A percentile compares a stretch with the other conserved stretches of the same genome.
Conservation (phyloP, 1,140 invertebrate species). For the Sitophilus oryzae region DNA sequence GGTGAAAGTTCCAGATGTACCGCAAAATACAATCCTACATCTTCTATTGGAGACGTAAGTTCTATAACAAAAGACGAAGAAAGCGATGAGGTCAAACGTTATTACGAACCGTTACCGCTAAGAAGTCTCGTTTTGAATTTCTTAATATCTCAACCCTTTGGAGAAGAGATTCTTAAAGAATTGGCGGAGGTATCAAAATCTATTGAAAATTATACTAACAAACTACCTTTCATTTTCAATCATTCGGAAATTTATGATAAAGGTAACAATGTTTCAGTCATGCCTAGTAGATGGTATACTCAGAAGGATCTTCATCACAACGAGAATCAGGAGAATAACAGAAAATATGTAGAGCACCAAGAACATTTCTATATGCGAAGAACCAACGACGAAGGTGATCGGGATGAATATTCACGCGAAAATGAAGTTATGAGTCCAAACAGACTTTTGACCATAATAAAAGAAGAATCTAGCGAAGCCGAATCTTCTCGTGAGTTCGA, state of each 20-base stretch:
- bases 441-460: conserved; percentile 52
- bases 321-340: conserved; percentile 48
- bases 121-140: conserved; percentile 56
- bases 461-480: conserved; percentile 40
- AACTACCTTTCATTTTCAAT: conserved; percentile 13
- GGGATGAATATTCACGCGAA: not conserved
- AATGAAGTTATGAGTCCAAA: conserved; percentile 21
- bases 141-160: conserved; percentile 59
- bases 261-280: conserved; percentile 12
- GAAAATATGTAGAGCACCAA: conserved; percentile 60
- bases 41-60: conserved; percentile 41
- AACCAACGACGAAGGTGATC: conserved; percentile 48
- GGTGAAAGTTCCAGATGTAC: conserved; percentile 52
- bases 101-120: conserved; percentile 38
- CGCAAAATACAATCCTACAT: conserved; percentile 47
- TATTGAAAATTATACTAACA: conserved; percentile 39
- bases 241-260: conserved; percentile 7
- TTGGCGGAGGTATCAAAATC: conserved; percentile 57
- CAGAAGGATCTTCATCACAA: conserved; percentile 53
- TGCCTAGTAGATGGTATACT: conserved; percentile 52
- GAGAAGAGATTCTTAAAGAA: conserved; percentile 58
- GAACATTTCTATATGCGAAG: conserved; percentile 59
- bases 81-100: conserved; percentile 23
- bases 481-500: conserved; percentile 6
- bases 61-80: conserved; percentile 41